Percentiles rank a stretch among this genome's conserved stretches.
Conservation (phyloP, 2,113 vertebrate genomes). For the Cryptomyrus ogoouensis region DNA sequence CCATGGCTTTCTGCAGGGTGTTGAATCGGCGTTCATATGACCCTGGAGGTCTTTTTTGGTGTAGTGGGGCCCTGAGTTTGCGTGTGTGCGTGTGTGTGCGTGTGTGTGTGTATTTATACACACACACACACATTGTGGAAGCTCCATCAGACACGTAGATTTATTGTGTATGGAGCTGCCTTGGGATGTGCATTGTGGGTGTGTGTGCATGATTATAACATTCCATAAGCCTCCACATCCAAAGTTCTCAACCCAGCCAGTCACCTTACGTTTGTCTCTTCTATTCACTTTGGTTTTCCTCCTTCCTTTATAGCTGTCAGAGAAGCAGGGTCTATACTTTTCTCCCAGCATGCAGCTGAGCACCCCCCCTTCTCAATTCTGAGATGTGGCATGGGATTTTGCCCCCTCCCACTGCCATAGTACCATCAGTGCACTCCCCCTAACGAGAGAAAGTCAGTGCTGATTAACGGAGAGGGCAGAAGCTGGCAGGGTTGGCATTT, state of each 20-base stretch:
- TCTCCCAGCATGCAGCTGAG: neutral
- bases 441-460: neutral
- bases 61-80: neutral
- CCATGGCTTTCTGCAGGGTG: neutral
- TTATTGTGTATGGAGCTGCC: neutral
- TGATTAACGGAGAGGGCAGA: neutral
- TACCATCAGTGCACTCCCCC: neutral
- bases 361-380: neutral
- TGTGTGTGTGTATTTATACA: too few relatives aligned
- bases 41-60: neutral
- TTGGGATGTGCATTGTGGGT: neutral
- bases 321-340: neutral
- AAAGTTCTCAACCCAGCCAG: neutral
- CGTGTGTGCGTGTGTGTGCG: neutral
- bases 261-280: neutral
- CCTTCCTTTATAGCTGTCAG: neutral
- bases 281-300: neutral
- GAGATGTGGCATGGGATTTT: neutral
- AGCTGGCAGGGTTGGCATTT: neutral
- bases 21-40: neutral
- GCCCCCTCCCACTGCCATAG: neutral
- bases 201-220: neutral
- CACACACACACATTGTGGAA: too few relatives aligned
- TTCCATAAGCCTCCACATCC: neutral
- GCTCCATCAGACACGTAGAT: neutral